Base-by-base conservation (phyloP, 1,140 invertebrate species). In the Stegodyphus dumicola region DNA sequence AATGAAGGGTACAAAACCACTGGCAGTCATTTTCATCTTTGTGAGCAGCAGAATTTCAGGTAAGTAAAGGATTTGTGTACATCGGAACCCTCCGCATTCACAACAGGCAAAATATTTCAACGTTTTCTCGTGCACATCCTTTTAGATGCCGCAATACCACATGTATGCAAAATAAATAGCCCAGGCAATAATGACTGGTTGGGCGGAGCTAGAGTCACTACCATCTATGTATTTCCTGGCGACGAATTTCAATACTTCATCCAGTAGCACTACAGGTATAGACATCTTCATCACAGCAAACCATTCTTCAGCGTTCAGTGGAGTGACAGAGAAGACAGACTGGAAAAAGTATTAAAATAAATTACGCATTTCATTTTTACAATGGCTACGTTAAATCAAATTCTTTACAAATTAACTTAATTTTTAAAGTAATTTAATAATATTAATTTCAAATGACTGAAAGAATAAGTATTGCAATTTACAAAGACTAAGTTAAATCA, bases 241-340 rank as follows among this genome's bases (percentile, higher is more conserved):
- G 90, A 98, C 92, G 92, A 99, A 99, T 93, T 99, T 99, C 91
- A 99, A 94, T 89, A 97, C 95, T 94, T 99, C 99, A 92, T 99
- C 99, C 88, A 99, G 94, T 91, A 99, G 93, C 91, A 99, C 95
- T 90, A 99, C 99, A 89, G 99, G 99, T 92, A 99, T 93, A 88
- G 98, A 99, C 92, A 99, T 99, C 94, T 99, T 99, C 94, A 99
- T 95, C 89, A 99, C 99, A 87, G 98, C 99, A 87, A 99, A 88
- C 99, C 99, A 99, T 93, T 99, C 98, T 88, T 97, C 96, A 67
- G 93, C 81, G 88, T 94, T 95, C 90, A 99, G 93, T 74, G 98
- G 98, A 89, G 96, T 98, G 89, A 99, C 98, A 94, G 99, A 98
- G 96, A 99, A 99, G 91, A 99, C 98, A 90, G 95, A 95, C 97